phyloP scores from a whole-genome alignment of 2,888 invertebrate genomes.

The Teleiodes luculella region DNA sequence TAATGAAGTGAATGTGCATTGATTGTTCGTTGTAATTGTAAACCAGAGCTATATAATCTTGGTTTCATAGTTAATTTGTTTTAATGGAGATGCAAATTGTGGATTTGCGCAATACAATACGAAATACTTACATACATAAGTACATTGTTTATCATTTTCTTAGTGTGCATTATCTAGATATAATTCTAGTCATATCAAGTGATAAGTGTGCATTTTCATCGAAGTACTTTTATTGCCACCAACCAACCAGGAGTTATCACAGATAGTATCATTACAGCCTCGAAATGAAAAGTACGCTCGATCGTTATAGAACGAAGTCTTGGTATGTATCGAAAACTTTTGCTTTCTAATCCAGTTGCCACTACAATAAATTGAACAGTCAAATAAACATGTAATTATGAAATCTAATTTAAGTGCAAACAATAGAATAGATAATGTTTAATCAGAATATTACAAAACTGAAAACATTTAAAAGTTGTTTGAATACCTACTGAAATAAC shows the following conservation, averaged over 20 bases:
- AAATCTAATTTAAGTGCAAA: background rate
- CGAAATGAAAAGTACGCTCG: slow-evolving; percentile 57
- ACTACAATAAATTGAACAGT: slow-evolving; percentile 7
- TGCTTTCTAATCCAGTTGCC: slow-evolving; percentile 47
- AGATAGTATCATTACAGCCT: slow-evolving; percentile 48
- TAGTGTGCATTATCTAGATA: background rate
- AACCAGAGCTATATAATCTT: background rate
- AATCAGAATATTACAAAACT: too few species aligned
- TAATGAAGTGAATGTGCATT: slow-evolving; percentile 16
- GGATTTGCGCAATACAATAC: background rate
- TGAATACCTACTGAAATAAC: too few species aligned
- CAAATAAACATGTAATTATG: slow-evolving; percentile 1
- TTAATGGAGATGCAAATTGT: slow-evolving; percentile 30
- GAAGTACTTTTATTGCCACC: slow-evolving; percentile 45
- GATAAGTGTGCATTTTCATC: slow-evolving; percentile 43
- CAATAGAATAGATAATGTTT: too few species aligned
- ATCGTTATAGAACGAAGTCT: slow-evolving; percentile 29
- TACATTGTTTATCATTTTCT: background rate
- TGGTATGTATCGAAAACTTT: slow-evolving; percentile 41
- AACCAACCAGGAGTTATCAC: slow-evolving; percentile 37
- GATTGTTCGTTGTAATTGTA: too few species aligned
- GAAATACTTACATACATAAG: background rate
- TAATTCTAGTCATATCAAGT: slow-evolving; percentile 24
- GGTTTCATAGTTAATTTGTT: background rate
- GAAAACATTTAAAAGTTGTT: too few species aligned